phyloP scores from a whole-genome alignment of 2,113 vertebrate species.

The Alectura lathami region DNA sequence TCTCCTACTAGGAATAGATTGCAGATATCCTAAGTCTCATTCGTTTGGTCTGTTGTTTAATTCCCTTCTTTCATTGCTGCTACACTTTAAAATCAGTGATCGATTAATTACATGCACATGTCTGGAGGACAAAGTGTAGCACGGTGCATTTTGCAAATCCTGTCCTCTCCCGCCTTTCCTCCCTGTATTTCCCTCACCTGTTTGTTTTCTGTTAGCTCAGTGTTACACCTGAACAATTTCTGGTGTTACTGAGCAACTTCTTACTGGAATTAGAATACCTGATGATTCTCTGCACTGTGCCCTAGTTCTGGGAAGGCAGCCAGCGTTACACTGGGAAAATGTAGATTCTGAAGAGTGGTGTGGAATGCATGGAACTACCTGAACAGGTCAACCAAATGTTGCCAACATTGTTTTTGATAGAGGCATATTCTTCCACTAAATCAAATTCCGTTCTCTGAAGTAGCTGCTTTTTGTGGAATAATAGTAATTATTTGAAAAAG shows the following conservation, averaged over 20 bases:
- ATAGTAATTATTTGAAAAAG: background rate
- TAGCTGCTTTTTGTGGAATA: background rate
- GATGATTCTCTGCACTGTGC: background rate
- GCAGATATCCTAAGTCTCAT: background rate
- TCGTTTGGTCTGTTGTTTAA: background rate
- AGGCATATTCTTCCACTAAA: background rate
- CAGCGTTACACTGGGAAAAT: background rate
- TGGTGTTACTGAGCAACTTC: background rate
- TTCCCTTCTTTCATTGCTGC: background rate
- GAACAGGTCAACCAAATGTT: background rate
- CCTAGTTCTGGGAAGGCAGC: background rate
- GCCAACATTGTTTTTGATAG: background rate
- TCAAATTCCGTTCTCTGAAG: background rate
- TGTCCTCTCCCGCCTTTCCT: background rate
- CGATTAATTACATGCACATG: background rate
- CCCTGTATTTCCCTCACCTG: background rate
- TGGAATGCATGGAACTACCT: background rate
- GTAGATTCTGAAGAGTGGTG: background rate
- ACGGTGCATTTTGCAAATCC: background rate
- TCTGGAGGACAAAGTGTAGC: constrained; percentile 9
- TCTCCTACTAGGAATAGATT: background rate
- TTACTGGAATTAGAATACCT: background rate
- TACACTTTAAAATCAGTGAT: background rate
- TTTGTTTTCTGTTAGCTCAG: background rate
- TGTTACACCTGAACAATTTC: background rate